A percentile compares a stretch with the other conserved stretches of the same genome.
Conservation (phyloP, 2,797 vertebrate genomes). For the Delichon dasypus region DNA sequence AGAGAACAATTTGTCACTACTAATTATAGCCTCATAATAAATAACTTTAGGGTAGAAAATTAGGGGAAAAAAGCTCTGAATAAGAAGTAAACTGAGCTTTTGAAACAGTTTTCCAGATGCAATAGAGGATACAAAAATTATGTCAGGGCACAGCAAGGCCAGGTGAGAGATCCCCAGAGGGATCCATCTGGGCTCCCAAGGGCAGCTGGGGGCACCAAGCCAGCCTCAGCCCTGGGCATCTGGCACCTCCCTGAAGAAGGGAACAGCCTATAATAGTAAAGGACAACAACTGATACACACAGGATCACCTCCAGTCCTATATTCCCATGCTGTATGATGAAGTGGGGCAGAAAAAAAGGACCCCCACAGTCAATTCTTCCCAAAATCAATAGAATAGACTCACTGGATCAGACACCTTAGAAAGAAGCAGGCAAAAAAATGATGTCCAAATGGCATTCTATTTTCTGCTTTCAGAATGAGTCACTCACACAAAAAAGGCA, state of each 20-base stretch:
- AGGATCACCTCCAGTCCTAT: neutral
- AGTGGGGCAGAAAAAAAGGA: neutral
- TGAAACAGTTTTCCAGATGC: neutral
- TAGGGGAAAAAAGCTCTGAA: neutral
- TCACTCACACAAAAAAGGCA: neutral
- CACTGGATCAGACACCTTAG: neutral
- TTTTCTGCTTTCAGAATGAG: neutral
- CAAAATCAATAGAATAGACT: neutral
- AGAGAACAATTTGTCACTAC: neutral
- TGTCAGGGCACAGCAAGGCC: rapidly evolving
- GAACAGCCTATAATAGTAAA: neutral
- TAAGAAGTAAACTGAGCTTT: neutral
- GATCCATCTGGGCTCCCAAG: neutral
- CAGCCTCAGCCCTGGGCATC: neutral
- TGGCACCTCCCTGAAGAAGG: neutral
- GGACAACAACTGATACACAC: neutral
- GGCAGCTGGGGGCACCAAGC: neutral
- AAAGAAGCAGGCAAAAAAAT: neutral
- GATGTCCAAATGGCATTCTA: neutral
- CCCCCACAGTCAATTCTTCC: neutral
- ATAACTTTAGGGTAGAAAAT: neutral
- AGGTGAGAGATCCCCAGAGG: neutral
- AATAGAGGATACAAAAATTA: neutral
- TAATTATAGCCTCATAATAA: neutral
- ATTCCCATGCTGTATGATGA: neutral